A percentile compares a stretch with the other conserved stretches of the same genome.
These are phyloP conservation scores for Sternarchorhynchus goeldii DNA, from an alignment of 2,797 vertebrate genomes.

Conservation along the genomic window DNA sequence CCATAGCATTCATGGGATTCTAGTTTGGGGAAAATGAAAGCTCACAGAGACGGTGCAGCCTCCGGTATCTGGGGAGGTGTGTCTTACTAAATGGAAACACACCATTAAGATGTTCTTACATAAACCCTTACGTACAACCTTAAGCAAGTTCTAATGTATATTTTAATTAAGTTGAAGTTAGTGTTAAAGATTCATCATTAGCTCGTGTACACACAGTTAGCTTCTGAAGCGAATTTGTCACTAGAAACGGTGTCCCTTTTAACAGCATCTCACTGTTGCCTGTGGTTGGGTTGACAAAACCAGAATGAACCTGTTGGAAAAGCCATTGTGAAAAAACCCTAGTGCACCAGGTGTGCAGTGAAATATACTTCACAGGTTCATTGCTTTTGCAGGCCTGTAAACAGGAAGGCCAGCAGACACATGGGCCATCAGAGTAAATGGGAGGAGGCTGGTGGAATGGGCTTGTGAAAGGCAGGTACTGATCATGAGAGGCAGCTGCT, in stretches of 20 bases:
- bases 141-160: background rate
- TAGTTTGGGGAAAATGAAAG: too few relatives aligned
- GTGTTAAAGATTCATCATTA: constrained; percentile 57
- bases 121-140: too few relatives aligned
- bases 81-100: background rate
- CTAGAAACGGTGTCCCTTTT: constrained; percentile 21
- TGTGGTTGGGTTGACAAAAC: constrained; percentile 12
- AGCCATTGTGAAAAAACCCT: background rate
- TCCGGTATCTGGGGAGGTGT: too few relatives aligned
- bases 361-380: background rate
- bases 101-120: too few relatives aligned
- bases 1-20: too few relatives aligned
- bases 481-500: constrained; percentile 5
- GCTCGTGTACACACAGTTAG: constrained; percentile 55
- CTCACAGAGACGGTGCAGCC: too few relatives aligned
- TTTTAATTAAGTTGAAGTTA: constrained; percentile 54
- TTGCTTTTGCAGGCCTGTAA: constrained; percentile 10
- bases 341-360: background rate
- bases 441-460: constrained; percentile 9
- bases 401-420: constrained; percentile 10
- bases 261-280: constrained; percentile 18
- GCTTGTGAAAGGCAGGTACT: constrained; percentile 24
- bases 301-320: constrained; percentile 19
- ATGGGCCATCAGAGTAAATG: constrained; percentile 12
- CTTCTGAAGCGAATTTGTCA: constrained; percentile 48